Percentiles rank a stretch among this genome's conserved stretches.
These are phyloP conservation scores for Antidorcas marsupialis DNA, from an alignment of 2,113 vertebrate species.

Conservation along the genomic window DNA sequence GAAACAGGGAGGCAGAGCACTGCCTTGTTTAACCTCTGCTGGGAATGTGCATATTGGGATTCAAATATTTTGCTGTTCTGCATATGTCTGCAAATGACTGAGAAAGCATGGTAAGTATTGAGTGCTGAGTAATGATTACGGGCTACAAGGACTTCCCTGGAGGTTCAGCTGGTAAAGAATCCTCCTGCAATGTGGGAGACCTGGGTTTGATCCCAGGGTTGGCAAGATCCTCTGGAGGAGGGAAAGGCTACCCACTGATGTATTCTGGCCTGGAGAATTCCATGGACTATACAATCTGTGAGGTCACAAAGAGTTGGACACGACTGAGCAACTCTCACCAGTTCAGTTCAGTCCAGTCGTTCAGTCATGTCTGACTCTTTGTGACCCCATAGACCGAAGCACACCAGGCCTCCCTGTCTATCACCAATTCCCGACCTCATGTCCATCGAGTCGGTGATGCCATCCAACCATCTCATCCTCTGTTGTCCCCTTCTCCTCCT, in stretches of 20 bases:
- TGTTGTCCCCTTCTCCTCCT: neutral
- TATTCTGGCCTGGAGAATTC: neutral
- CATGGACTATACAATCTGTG: neutral
- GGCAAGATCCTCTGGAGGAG: neutral
- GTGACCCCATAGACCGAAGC: rapidly evolving
- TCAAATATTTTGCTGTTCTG: neutral
- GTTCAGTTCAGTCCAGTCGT: rapidly evolving
- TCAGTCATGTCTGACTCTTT: neutral
- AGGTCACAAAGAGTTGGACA: neutral
- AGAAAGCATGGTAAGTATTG: neutral
- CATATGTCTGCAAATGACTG: neutral
- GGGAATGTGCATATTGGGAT: neutral
- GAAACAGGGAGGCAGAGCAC: neutral
- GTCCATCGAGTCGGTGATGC: neutral
- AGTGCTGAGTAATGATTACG: neutral
- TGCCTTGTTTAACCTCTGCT: neutral
- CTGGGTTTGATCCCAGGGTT: neutral
- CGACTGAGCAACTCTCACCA: neutral
- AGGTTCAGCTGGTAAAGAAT: neutral
- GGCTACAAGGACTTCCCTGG: neutral
- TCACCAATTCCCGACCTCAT: neutral
- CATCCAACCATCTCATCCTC: neutral
- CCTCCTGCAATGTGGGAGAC: neutral
- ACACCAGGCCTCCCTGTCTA: neutral
- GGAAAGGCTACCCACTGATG: neutral